Evolutionary conservation across 2,797 vertebrate species (phyloP), one percentile per base, ranked within the genome.

Genomic region (Discoglossus pictus): DNA sequence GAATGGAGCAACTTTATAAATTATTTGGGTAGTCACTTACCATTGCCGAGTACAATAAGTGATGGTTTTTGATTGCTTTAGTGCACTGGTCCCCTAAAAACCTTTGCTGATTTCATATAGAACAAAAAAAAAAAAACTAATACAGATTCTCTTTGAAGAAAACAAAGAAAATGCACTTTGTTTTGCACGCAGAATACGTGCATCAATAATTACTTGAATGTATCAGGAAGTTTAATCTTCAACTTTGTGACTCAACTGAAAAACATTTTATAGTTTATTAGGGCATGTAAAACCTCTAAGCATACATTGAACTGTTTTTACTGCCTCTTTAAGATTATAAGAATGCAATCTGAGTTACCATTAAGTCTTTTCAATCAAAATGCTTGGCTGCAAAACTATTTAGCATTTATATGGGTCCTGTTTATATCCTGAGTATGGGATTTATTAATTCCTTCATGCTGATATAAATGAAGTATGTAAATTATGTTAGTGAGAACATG

Each of bases 401-500:
- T 65, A 65, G 51, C 62, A 65, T 65, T 65, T 65, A 55, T 54
- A 65, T 65, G 62, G 51, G 3, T 18, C 27, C 25, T 55, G 62
- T 55, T 55, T 44, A 54, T 65, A 55, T 44, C 18, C 42, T 21
- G 38, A 53, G 42, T 23, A 47, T 43, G 31, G 25, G 62, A 65
- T 55, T 65, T 65, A 65, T 55, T 54, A 65, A 43, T 65, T 35
- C 51, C 40, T 34, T 46, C 51, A 36, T 15, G 40, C 31, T 31
- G 51, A 46, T 65, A 55, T 55, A 65, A 65, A 65, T 55, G 51
- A 65, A 65, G 24, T 46, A 65, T 65, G 62, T 55, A 55, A 55
- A 65, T 65, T 8, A 65, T 54, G 36, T 65, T 34, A 43, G 23
- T 36, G 24, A 65, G 27, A 46, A 55, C 51, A 55, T 34, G 15